Conservation (phyloP, 2,797 vertebrate genomes). For the Lacerta viridis region DNA sequence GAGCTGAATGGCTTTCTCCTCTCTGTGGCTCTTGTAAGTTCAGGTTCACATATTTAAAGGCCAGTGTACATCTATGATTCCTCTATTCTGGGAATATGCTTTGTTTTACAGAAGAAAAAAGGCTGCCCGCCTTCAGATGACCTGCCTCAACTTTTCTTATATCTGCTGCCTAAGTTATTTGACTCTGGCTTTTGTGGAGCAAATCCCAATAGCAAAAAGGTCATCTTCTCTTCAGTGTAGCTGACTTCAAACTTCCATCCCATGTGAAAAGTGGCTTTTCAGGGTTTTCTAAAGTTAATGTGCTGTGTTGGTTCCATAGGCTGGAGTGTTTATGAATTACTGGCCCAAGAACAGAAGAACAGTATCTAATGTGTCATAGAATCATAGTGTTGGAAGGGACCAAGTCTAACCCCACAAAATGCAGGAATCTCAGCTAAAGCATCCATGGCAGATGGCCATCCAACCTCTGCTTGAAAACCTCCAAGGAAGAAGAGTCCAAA, state of each 20-base stretch:
- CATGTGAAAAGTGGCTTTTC: slow-evolving; percentile 7
- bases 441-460: no score
- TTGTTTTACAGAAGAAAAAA: neutral
- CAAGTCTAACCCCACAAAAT: no score
- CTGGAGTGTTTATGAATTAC: slow-evolving; percentile 5
- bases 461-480: no score
- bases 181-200: neutral
- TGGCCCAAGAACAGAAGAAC: slow-evolving; percentile 19
- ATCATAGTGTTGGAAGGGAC: no score
- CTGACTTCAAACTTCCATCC: neutral
- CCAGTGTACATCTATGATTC: accelerated
- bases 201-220: neutral
- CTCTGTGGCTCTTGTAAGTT: neutral
- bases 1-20: neutral
- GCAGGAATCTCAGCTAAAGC: no score
- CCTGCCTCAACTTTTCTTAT: accelerated
- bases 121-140: neutral
- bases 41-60: neutral
- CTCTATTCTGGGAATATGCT: neutral
- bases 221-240: neutral
- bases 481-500: no score
- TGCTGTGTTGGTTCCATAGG: neutral
- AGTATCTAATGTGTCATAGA: slow-evolving; percentile 11
- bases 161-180: slow-evolving; percentile 1
- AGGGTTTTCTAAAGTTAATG: slow-evolving; percentile 9